phyloP scores from a whole-genome alignment of 2,113 vertebrate species.

The Anolis sagrei region DNA sequence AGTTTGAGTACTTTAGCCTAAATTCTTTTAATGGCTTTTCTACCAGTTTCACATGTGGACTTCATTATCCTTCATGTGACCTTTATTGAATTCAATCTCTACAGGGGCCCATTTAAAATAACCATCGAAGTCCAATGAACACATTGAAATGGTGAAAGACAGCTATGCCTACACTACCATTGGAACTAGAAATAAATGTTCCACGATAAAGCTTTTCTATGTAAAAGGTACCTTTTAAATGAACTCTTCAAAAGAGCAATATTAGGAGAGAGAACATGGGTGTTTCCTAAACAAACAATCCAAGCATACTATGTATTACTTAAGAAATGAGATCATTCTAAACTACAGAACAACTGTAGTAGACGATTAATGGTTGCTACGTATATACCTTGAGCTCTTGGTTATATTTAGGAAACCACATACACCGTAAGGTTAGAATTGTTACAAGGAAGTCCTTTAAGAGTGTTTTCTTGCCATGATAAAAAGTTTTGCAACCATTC shows the following conservation, averaged over 20 bases:
- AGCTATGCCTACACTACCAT: neutral
- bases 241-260: neutral
- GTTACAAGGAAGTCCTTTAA: neutral
- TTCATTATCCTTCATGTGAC: conserved; percentile 14
- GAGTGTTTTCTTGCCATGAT: neutral
- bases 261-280: neutral
- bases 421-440: neutral
- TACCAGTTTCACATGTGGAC: neutral
- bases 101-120: conserved; percentile 8
- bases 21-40: conserved; percentile 23
- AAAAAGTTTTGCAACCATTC: neutral
- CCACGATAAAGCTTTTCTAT: neutral
- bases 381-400: conserved; percentile 18
- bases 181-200: neutral
- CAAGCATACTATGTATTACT: neutral
- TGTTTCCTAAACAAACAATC: neutral
- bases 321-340: neutral
- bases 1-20: conserved; percentile 17
- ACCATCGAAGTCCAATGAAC: neutral
- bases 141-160: neutral
- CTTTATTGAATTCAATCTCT: conserved; percentile 10
- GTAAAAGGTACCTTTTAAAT: neutral
- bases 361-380: neutral
- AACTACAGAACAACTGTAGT: neutral
- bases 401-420: conserved; percentile 16